Evolutionary conservation across 2,888 invertebrate genomes (phyloP).

Genomic region (Drosophila borborema): DNA sequence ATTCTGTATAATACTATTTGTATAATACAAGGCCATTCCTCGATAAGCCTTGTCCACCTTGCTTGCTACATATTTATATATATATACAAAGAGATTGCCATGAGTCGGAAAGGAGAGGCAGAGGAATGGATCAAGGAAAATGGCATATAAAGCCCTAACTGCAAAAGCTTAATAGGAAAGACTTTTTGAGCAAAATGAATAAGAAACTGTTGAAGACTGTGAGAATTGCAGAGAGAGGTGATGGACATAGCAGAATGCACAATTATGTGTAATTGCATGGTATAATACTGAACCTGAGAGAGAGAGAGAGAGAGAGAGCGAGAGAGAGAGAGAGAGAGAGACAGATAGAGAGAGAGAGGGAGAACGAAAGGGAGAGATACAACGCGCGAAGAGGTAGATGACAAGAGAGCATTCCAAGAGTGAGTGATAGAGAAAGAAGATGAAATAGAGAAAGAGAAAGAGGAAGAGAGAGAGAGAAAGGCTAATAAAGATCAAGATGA

Average conservation of each 20-base stretch:
- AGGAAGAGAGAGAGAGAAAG: background rate
- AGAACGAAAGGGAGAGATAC: background rate
- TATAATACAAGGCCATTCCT: background rate
- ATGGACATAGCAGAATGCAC: background rate
- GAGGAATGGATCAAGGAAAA: background rate
- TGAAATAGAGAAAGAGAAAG: background rate
- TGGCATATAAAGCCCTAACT: background rate
- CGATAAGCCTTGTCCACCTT: background rate
- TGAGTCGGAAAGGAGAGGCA: background rate
- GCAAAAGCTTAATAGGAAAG: background rate
- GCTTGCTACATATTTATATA: background rate
- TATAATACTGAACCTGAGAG: too few relatives aligned
- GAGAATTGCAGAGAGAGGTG: constrained; percentile 5
- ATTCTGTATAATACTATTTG: background rate
- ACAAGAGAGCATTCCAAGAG: too few relatives aligned
- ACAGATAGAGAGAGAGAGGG: background rate
- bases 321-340: background rate
- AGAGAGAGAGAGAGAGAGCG: too few relatives aligned
- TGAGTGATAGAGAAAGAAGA: background rate
- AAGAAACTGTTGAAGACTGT: background rate
- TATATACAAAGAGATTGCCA: background rate
- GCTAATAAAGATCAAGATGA: background rate
- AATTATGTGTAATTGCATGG: background rate
- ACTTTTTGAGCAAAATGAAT: background rate
- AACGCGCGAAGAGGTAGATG: background rate